Base-by-base conservation (phyloP, 2,797 vertebrate genomes). In the Rhincodon typus region DNA sequence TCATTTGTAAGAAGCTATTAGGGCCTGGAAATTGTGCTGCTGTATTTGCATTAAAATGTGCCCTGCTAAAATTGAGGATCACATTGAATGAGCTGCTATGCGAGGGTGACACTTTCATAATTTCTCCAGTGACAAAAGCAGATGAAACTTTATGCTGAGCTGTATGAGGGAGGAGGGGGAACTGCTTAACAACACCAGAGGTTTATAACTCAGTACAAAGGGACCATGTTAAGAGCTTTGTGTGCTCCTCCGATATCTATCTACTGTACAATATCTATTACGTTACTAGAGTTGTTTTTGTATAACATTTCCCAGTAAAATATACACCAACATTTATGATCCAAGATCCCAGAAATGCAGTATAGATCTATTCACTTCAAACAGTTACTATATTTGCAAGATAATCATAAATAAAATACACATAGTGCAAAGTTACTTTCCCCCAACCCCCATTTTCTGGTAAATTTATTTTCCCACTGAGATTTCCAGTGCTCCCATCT, bases 1-100 rank as follows among this genome's bases (percentile, higher is more conserved):
- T 99, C 98, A 99, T 99, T 99, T 99, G 99, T 99, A 99, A 99
- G 98, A 99, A 99, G 99, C 99, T 99, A 99, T 99, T 99, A 99
- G 98, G 97, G 98, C 98, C 97, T 98, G 98, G 98, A 98, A 98
- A 98, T 98, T 98, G 98, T 98, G 97, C 97, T 97, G 97, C 97
- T 96, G 97, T 98, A 99, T 99, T 99, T 99, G 98, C 99, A 99
- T 99, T 98, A 99, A 99, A 99, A 99, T 99, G 98, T 98, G 97
- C 98, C 98, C 97, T 97, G 97, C 97, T 98, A 96, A 96, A 98
- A 98, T 98, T 97, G 98, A 98, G 98, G 98, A 98, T 98, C 98
- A 97, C 98, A 98, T 97, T 98, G 98, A 98, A 98, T 98, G 98
- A 98, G 97, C 98, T 1, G 97, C 97, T 96, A 97, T 97, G 97